A percentile compares a stretch with the other conserved stretches of the same genome.
Conservation (phyloP, 2,888 invertebrate genomes). For the Crocallis elinguaria region DNA sequence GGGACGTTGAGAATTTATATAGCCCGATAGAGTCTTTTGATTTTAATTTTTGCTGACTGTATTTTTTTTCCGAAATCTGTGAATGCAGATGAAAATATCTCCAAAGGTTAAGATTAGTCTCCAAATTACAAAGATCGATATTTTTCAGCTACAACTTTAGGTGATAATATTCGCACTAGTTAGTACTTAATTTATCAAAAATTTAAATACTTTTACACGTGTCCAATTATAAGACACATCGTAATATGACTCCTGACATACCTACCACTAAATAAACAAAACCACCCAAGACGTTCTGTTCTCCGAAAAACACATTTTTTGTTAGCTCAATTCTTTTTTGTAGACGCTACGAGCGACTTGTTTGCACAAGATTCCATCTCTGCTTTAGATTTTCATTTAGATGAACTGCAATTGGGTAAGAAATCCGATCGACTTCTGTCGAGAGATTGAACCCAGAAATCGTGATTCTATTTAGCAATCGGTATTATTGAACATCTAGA, state of each 20-base stretch:
- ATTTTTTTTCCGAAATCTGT: too few species aligned
- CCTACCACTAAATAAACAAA: neutral
- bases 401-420: neutral
- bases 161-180: too few species aligned
- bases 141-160: too few species aligned
- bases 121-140: too few species aligned
- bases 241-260: neutral
- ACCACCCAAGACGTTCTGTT: neutral
- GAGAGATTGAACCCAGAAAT: neutral
- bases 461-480: neutral
- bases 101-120: too few species aligned
- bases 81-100: too few species aligned
- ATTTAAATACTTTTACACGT: neutral
- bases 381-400: neutral
- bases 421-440: neutral
- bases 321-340: too few species aligned
- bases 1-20: too few species aligned
- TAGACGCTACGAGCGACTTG: neutral
- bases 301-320: too few species aligned
- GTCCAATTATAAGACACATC: neutral
- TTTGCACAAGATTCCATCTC: neutral
- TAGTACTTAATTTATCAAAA: neutral
- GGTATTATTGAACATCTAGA: too few species aligned
- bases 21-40: too few species aligned
- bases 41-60: too few species aligned